Evolutionary conservation across 2,113 vertebrate species (phyloP), one percentile per base, ranked within the genome.

Genomic region (Phasianus colchicus): DNA sequence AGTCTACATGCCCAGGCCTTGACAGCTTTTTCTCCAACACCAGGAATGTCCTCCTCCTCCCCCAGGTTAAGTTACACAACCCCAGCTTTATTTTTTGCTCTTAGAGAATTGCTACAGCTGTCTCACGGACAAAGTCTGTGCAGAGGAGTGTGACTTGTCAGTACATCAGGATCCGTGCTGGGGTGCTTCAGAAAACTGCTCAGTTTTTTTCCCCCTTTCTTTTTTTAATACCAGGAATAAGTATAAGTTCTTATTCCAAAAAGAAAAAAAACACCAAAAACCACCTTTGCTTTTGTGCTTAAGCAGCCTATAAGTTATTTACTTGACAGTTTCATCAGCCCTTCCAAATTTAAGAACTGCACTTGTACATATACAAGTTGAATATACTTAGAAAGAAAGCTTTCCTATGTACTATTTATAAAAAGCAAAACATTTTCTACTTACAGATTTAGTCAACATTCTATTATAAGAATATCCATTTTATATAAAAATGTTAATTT

Each of bases 81-180:
- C 63, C 76, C 77, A 93, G 73, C 92, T 93, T 94, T 94, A 89
- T 92, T 95, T 95, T 95, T 95, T 30, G 21, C 94, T 91, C 86
- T 34, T 36, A 15, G 55, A 93, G 86, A 95, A 93, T 15, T 90
- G 76, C 88, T 1, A 74, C 93, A 96, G 95, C 90, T 96, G 92
- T 93, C 69, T 93, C 69, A 43, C 0, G 38, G 93, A 91, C 90
- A 91, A 96, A 93, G 85, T 89, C 85, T 88, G 50, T 65, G 75
- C 91, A 92, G 87, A 92, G 88, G 88, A 92, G 88, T 85, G 47
- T 40, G 48, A 92, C 85, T 92, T 96, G 89, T 91, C 92, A 96
- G 90, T 94, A 90, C 86, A 94, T 91, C 85, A 95, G 95, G 85
- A 88, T 93, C 88, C 66, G 32, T 74, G 50, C 82, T 74, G 67